These are phyloP conservation scores for Hofmannophila pseudospretella DNA, from an alignment of 2,888 invertebrate genomes.

Conservation along the genomic window DNA sequence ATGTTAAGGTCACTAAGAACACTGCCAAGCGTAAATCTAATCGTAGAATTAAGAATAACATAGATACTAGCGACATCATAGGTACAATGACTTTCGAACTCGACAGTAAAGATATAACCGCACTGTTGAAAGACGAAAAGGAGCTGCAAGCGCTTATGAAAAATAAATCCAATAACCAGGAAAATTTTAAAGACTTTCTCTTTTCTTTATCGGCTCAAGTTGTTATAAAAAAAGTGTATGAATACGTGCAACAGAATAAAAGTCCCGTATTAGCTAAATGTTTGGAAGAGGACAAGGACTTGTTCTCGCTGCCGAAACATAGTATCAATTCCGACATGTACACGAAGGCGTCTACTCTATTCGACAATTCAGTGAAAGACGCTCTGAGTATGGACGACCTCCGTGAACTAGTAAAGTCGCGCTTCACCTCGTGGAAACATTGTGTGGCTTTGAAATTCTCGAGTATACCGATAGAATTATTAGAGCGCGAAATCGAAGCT, in stretches of 20 bases:
- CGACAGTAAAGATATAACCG: constrained; percentile 52
- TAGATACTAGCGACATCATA: constrained; percentile 39
- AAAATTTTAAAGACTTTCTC: constrained; percentile 54
- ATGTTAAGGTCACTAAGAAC: constrained; percentile 64
- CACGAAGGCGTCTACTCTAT: constrained; percentile 46
- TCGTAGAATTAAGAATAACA: constrained; percentile 46
- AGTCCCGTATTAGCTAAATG: constrained; percentile 51
- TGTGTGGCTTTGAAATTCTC: constrained; percentile 54
- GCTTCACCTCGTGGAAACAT: constrained; percentile 59
- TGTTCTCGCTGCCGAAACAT: constrained; percentile 42
- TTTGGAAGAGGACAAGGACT: constrained; percentile 46
- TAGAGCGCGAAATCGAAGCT: constrained; percentile 56
- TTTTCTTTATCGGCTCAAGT: constrained; percentile 63
- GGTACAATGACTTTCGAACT: constrained; percentile 56
- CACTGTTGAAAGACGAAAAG: constrained; percentile 53
- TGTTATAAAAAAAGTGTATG: constrained; percentile 60
- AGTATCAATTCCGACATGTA: constrained; percentile 50
- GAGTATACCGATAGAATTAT: constrained; percentile 48
- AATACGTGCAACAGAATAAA: constrained; percentile 56
- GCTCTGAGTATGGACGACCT: constrained; percentile 58
- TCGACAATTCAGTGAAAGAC: constrained; percentile 61
- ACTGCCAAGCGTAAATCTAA: constrained; percentile 62
- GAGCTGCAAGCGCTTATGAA: constrained; percentile 47
- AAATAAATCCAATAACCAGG: constrained; percentile 42
- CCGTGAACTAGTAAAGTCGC: constrained; percentile 42